Evolutionary conservation across 2,797 vertebrate genomes (phyloP).

Genomic region (Morelia viridis): DNA sequence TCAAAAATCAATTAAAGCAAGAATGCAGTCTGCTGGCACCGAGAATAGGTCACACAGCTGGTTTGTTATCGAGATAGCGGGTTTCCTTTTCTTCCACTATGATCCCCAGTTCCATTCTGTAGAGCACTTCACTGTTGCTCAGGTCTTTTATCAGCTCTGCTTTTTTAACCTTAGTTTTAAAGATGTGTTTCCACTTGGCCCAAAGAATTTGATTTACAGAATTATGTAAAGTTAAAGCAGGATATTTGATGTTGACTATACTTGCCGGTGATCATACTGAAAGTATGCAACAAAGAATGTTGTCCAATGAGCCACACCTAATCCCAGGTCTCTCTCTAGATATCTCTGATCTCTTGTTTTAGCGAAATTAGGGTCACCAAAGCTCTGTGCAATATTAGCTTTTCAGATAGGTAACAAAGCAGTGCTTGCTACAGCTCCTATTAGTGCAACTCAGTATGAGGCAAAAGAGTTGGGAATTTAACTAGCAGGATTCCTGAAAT

Average conservation of each 20-base stretch:
- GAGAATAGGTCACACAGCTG: neutral
- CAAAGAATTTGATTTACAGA: neutral
- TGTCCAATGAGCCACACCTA: neutral
- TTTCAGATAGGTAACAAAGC: too few relatives aligned
- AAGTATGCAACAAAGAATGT: neutral
- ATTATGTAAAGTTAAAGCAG: neutral
- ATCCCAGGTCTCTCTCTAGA: neutral
- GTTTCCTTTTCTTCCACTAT: neutral
- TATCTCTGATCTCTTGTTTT: neutral
- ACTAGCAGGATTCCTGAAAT: too few relatives aligned
- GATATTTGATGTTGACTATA: neutral
- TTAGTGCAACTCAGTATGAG: too few relatives aligned
- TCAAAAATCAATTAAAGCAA: neutral
- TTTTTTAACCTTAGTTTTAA: neutral
- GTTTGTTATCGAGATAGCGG: neutral
- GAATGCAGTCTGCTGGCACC: neutral
- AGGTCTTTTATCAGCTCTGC: neutral
- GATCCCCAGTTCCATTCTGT: neutral
- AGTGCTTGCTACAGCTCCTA: too few relatives aligned
- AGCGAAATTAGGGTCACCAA: neutral
- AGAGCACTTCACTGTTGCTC: neutral
- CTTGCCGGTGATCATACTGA: neutral
- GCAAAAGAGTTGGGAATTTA: too few relatives aligned
- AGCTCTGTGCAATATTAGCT: too few relatives aligned
- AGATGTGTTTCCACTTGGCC: neutral